A percentile compares a stretch with the other conserved stretches of the same genome.
Evolutionary conservation across 2,113 vertebrate genomes (phyloP).

Genomic region (Calypte anna): DNA sequence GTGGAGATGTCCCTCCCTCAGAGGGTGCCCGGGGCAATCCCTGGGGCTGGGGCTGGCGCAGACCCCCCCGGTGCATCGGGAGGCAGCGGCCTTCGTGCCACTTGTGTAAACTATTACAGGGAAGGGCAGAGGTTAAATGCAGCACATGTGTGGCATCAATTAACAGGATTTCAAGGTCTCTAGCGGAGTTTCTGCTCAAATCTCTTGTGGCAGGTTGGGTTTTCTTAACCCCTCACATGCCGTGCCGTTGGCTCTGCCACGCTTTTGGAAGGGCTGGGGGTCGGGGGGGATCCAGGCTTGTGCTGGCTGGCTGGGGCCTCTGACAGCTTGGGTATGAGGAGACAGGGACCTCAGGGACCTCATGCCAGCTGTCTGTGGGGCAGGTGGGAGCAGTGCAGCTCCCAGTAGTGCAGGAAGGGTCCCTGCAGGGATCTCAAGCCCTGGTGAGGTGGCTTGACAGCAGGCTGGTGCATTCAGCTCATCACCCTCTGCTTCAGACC

Average conservation of each 20-base stretch:
- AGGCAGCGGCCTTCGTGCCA: slow-evolving; percentile 26
- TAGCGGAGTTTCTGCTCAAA: slow-evolving; percentile 55
- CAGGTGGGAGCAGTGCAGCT: neutral
- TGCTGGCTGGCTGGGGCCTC: neutral
- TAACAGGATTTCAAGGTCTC: slow-evolving; percentile 71
- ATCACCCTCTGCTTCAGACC: neutral
- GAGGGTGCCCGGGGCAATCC: fast-evolving
- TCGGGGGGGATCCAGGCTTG: neutral
- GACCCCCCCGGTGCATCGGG: neutral
- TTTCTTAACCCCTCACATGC: slow-evolving; percentile 62
- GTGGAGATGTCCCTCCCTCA: fast-evolving
- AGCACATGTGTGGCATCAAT: slow-evolving; percentile 74
- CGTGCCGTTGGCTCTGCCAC: neutral
- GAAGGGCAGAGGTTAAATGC: slow-evolving; percentile 72
- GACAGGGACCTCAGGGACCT: neutral
- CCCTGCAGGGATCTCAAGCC: neutral
- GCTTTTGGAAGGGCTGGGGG: neutral
- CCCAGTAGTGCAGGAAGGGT: neutral
- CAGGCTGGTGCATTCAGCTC: fast-evolving
- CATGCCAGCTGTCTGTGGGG: fast-evolving
- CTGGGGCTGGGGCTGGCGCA: fast-evolving
- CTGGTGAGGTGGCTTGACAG: fast-evolving
- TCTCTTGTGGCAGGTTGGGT: slow-evolving; percentile 34
- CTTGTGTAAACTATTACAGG: slow-evolving; percentile 73
- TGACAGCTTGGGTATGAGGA: neutral